A percentile compares a stretch with the other conserved stretches of the same genome.
phyloP scores from a whole-genome alignment of 2,797 vertebrate genomes.

The Tarsius wallacei region DNA sequence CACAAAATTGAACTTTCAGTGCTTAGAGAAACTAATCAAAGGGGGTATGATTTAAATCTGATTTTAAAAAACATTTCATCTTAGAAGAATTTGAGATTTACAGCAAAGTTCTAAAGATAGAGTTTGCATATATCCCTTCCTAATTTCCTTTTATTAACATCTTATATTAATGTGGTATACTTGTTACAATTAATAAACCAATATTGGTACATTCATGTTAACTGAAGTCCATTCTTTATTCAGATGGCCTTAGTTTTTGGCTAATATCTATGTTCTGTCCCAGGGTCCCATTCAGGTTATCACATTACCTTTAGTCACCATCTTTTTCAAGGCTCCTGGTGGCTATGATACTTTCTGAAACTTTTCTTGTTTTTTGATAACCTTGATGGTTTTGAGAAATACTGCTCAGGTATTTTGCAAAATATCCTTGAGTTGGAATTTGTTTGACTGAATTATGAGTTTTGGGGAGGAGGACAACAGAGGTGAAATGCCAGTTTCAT shows the following conservation, averaged over 20 bases:
- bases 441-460: background rate
- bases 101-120: background rate
- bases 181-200: background rate
- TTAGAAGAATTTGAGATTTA: conserved; percentile 43
- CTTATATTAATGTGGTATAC: background rate
- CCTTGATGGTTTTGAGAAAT: background rate
- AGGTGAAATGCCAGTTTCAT: background rate
- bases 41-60: background rate
- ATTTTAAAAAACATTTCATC: background rate
- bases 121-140: background rate
- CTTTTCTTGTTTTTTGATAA: background rate
- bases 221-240: background rate
- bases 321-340: background rate
- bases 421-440: background rate
- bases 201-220: background rate
- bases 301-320: background rate
- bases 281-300: background rate
- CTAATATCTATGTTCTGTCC: background rate
- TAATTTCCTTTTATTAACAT: background rate
- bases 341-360: background rate
- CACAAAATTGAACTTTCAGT: background rate
- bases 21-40: background rate
- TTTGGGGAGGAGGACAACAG: background rate
- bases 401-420: background rate
- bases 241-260: background rate